A percentile compares a stretch with the other conserved stretches of the same genome.
These are phyloP conservation scores for Copidosoma aretas DNA, from an alignment of 2,888 invertebrate species.

Conservation along the genomic window DNA sequence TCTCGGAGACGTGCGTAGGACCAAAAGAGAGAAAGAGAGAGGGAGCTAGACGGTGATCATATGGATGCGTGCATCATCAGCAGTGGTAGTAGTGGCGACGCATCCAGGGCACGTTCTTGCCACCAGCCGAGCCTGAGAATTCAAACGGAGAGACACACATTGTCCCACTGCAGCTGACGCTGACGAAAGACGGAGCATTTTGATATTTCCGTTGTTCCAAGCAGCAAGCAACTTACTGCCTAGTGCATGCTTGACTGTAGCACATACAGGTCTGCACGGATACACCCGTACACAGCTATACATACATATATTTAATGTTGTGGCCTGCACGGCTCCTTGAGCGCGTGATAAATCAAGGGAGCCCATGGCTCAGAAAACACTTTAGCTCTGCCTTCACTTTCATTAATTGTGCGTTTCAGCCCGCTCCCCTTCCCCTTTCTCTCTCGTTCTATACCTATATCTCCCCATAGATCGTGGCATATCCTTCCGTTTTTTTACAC, in stretches of 20 bases:
- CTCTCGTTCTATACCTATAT: not conserved
- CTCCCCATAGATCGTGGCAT: no score
- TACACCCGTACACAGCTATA: no score
- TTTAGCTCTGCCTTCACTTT: slow-evolving; percentile 26
- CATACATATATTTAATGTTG: not conserved
- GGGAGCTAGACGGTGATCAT: not conserved
- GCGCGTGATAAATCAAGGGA: slow-evolving; percentile 27
- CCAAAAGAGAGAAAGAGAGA: slow-evolving; percentile 9
- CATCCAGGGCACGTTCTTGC: slow-evolving; percentile 59
- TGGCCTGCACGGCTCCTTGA: not conserved
- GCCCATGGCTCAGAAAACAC: slow-evolving; percentile 29
- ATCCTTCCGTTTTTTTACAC: no score
- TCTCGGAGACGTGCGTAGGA: not conserved
- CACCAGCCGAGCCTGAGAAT: slow-evolving; percentile 14
- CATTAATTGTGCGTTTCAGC: slow-evolving; percentile 28
- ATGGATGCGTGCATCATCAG: slow-evolving; percentile 43
- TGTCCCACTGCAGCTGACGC: not conserved
- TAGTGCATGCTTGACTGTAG: no score
- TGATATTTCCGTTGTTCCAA: slow-evolving; percentile 55
- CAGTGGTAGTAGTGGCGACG: slow-evolving; percentile 42
- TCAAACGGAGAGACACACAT: slow-evolving; percentile 11
- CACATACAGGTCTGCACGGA: no score
- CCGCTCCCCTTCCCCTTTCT: not conserved
- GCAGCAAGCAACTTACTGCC: no score
- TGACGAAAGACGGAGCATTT: slow-evolving; percentile 51